These are phyloP conservation scores for Megalonaias nervosa DNA, from an alignment of 1,140 invertebrate genomes.

Conservation along the genomic window DNA sequence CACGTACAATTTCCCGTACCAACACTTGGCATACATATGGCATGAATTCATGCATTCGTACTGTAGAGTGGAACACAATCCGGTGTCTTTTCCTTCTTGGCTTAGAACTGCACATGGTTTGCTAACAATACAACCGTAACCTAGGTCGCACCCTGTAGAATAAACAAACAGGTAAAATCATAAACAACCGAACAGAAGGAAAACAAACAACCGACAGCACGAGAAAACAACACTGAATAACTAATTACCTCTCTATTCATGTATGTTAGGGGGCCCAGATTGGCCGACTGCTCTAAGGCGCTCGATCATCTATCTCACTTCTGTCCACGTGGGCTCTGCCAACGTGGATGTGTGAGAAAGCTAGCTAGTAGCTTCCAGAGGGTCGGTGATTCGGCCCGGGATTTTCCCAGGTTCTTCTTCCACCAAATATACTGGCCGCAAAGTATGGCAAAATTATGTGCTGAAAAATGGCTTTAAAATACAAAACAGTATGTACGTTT, in stretches of 20 bases:
- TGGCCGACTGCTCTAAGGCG: not conserved
- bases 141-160: constrained; percentile 21
- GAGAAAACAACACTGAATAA: not conserved
- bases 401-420: too few species aligned
- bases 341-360: too few species aligned
- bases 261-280: not conserved
- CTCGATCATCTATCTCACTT: too few species aligned
- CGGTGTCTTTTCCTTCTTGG: constrained; percentile 6
- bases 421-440: too few species aligned
- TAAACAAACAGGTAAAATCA: constrained; percentile 2
- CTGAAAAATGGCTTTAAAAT: too few species aligned
- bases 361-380: too few species aligned
- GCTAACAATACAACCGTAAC: constrained; percentile 15
- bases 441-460: too few species aligned
- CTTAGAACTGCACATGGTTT: constrained; percentile 15
- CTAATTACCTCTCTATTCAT: not conserved
- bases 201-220: not conserved
- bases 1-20: not conserved
- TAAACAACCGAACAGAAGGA: not conserved
- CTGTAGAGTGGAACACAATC: too few species aligned
- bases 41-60: constrained; percentile 21
- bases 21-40: constrained; percentile 22
- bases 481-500: too few species aligned
- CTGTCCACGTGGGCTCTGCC: too few species aligned
- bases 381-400: too few species aligned